Base-by-base conservation (phyloP, 2,113 vertebrate genomes). In the Atrichornis clamosus region DNA sequence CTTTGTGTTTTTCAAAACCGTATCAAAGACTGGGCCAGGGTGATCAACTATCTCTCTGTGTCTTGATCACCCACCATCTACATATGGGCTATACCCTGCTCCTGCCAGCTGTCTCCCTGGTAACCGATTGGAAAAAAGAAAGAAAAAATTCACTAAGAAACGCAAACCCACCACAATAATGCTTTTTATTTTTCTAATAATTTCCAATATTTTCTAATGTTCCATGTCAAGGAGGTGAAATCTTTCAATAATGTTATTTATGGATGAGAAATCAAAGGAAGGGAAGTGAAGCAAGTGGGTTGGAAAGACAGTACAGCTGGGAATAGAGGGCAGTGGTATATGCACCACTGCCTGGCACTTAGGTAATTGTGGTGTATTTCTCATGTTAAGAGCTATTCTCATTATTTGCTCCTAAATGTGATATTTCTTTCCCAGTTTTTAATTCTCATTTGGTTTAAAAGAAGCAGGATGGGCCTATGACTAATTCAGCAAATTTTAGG, bases 371-470 rank as follows among this genome's bases (percentile, higher is more conserved):
- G 42, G 41, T 0, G 0, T 53, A 37, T 60, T 75, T 39, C 59
- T 94, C 42, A 46, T 64, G 13, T 91, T 28, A 50, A 80, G 81
- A 89, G 24, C 15, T 60, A 24, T 72, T 73, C 23, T 70, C 23
- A 69, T 56, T 22, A 13, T 59, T 86, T 83, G 3, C 52, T 64
- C 47, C 55, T 46, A 47, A 85, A 26, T 27, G 19, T 77, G 44
- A 9, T 74, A 84, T 91, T 95, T 87, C 26, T 59, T 37, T 74
- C 56, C 64, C 20, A 41, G 11, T 33, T 67, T 91, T 87, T 90
- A 44, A 44, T 85, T 97, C 28, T 91, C 18, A 35, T 30, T 89
- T 86, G 37, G 14, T 84, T 90, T 94, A 46, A 84, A 96, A 84
- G 13, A 90, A 68, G 12, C 33, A 75, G 74, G 39, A 50, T 21